Evolutionary conservation across 2,888 invertebrate species (phyloP), one percentile per base, ranked within the genome.

Genomic region (Itoplectis maculator): DNA sequence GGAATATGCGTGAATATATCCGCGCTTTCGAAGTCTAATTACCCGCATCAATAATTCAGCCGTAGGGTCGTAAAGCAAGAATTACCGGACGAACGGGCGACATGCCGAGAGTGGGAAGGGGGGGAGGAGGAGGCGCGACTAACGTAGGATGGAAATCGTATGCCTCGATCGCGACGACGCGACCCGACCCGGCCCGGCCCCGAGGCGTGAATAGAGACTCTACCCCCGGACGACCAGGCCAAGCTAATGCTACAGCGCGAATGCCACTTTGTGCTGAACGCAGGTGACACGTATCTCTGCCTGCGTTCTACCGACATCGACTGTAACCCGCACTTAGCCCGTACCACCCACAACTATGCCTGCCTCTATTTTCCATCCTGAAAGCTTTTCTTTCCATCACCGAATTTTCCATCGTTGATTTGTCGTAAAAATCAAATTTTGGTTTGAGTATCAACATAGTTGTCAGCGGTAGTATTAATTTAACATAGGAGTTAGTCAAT

Each of bases 21-120:
- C 40, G 20, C 20, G 65, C 45, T 40, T 61, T 51, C 59, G 70
- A 70, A 75, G 75, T 75, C 84, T 87, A 88, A 88, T 87, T 85
- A 83, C 77, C 65, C 75, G 18, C 79, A 86, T 88, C 75, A 88
- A 88, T 87, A 87, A 88, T 88, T 84, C 87, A 87, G 37, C 6
- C 35, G 51, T 73, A 15, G 42, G 84, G 83, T 86, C 86, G 86
- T 84, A 84, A 85, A 85, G 86, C 79, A 88, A 85, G 89, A 89
- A 90, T 89, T 89, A 88, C 88, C 47, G 75, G 56, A 45, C 72
- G 56, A 61, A 70, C 74, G 45, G 37, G 70, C 5, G 35, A 45
- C 13, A n/a, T 61, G 45, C 42, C 15, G 29, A 29, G 72, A 18
- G 11, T 47, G 63, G 56, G 29, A n/a, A n/a, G 68, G 47, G 49